These are phyloP conservation scores for Eurois occulta DNA, from an alignment of 2,888 invertebrate genomes.

Conservation along the genomic window DNA sequence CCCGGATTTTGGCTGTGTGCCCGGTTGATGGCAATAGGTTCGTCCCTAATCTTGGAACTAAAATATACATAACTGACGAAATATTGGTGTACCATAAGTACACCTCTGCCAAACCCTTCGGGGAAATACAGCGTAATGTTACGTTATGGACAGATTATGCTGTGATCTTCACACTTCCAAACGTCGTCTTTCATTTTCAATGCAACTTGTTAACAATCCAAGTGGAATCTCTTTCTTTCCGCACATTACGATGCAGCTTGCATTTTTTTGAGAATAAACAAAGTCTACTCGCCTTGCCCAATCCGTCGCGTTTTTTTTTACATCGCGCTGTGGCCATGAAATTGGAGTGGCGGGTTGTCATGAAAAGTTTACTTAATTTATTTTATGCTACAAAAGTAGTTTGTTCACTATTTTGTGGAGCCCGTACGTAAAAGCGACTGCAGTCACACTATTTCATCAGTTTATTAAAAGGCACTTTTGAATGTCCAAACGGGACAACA, in stretches of 20 bases:
- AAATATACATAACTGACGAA: too few relatives aligned
- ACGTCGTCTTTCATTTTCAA: background rate
- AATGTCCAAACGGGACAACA: background rate
- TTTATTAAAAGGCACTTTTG: background rate
- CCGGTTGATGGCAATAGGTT: too few relatives aligned
- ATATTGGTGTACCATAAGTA: too few relatives aligned
- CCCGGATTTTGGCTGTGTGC: background rate
- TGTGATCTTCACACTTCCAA: background rate
- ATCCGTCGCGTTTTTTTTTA: conserved; percentile 73
- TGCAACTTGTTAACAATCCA: conserved; percentile 33
- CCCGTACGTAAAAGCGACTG: background rate
- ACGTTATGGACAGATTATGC: background rate
- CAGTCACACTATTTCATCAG: too few relatives aligned
- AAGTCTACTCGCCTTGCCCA: conserved; percentile 70
- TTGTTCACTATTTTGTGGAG: background rate
- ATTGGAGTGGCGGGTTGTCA: conserved; percentile 24
- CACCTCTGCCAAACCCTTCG: too few relatives aligned
- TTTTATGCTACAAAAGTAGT: background rate
- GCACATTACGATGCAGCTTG: conserved; percentile 68
- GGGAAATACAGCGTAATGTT: too few relatives aligned
- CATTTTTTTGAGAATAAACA: conserved; percentile 76
- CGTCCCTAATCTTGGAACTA: too few relatives aligned
- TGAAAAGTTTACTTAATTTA: conserved; percentile 12
- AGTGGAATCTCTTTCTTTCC: conserved; percentile 35
- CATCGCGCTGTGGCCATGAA: conserved; percentile 64